Percentiles rank a stretch among this genome's conserved stretches.
Conservation (phyloP, 2,797 vertebrate species). For the Crypturellus tataupa region DNA sequence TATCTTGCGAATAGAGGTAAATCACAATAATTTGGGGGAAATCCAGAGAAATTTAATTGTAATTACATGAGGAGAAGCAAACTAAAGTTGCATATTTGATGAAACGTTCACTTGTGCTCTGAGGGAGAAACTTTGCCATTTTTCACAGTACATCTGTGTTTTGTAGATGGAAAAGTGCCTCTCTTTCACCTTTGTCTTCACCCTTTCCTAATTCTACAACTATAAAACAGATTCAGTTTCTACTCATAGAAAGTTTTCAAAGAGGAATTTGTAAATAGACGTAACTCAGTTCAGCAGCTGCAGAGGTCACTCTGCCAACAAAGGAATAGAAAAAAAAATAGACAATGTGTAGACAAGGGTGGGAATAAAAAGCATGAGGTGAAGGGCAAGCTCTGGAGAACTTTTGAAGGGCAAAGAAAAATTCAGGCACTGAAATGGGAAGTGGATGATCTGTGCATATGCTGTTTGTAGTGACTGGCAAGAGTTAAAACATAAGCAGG, state of each 20-base stretch:
- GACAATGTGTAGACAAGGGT: neutral
- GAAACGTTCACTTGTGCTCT: neutral
- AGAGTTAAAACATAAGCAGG: neutral
- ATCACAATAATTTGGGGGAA: neutral
- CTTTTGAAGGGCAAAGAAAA: neutral
- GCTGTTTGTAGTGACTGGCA: neutral
- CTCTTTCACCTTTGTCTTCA: neutral
- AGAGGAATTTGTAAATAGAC: neutral
- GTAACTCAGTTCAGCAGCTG: neutral
- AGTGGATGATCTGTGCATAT: neutral
- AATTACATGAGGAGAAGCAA: neutral
- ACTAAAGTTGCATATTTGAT: neutral
- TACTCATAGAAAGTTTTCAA: neutral
- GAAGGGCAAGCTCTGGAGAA: neutral
- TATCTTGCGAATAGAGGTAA: neutral
- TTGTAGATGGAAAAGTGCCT: neutral
- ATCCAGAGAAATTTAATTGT: neutral
- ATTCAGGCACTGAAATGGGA: neutral
- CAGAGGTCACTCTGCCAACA: neutral
- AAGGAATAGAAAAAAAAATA: neutral
- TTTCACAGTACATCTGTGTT: neutral
- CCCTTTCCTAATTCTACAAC: neutral
- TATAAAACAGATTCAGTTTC: neutral
- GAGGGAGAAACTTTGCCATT: neutral
- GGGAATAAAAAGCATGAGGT: accelerated